Percentiles rank a stretch among this genome's conserved stretches.
phyloP scores from a whole-genome alignment of 2,113 vertebrate genomes.

The Heloderma charlesbogerti region DNA sequence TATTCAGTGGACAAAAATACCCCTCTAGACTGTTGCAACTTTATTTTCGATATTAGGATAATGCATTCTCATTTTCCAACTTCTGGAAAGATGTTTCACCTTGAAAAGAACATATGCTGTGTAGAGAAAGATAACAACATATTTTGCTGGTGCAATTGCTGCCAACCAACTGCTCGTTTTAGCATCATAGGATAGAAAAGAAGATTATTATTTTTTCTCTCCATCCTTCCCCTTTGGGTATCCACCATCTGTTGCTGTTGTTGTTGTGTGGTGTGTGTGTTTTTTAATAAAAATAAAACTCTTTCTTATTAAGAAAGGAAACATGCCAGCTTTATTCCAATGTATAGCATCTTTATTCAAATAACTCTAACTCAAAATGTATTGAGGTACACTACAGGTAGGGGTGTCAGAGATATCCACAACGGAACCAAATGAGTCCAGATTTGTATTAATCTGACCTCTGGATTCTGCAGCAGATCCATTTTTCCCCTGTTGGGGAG shows the following conservation, averaged over 20 bases:
- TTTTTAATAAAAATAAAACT: constrained; percentile 14
- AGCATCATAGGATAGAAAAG: constrained; percentile 18
- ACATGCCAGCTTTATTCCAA: constrained; percentile 21
- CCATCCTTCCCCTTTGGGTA: constrained; percentile 39
- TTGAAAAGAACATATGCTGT: constrained; percentile 38
- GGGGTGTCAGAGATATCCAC: too few relatives aligned
- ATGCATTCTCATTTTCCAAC: constrained; percentile 16
- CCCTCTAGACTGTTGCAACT: background rate
- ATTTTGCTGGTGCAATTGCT: constrained; percentile 32
- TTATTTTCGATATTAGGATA: background rate
- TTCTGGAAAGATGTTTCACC: constrained; percentile 33
- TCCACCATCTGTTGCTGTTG: constrained; percentile 4
- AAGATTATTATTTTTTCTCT: constrained; percentile 6
- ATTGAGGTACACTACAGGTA: too few relatives aligned
- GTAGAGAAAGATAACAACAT: constrained; percentile 39
- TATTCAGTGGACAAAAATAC: background rate
- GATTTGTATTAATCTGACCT: too few relatives aligned
- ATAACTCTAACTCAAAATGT: background rate
- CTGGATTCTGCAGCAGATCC: too few relatives aligned
- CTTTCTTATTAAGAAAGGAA: constrained; percentile 27
- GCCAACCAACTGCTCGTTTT: constrained; percentile 49
- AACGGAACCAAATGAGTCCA: too few relatives aligned
- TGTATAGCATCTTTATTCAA: background rate
- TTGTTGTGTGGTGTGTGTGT: background rate
- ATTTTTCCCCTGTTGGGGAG: too few relatives aligned